Percentiles rank a stretch among this genome's conserved stretches.
Conservation (phyloP, 2,888 invertebrate genomes). For the Polylopha cassiicola region DNA sequence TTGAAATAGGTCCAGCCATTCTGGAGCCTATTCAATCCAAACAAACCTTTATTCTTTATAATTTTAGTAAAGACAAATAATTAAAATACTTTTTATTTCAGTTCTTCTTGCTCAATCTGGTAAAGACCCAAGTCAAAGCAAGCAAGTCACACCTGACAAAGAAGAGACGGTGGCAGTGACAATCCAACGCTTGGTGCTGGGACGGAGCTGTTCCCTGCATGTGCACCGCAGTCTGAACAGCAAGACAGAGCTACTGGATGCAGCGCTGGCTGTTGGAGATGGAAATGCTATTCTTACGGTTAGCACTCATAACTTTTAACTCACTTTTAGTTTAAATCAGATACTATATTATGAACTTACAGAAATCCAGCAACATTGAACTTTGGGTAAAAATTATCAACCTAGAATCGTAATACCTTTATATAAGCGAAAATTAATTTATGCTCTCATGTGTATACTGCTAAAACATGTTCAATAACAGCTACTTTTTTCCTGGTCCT, state of each 20-base stretch:
- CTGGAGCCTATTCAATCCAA: not conserved
- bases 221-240: conserved; percentile 78
- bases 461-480: no score
- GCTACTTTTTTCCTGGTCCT: no score
- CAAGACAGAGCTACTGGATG: conserved; percentile 84
- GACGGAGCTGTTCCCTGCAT: conserved; percentile 69
- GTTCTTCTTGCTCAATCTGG: conserved; percentile 77
- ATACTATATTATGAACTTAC: no score
- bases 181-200: conserved; percentile 64
- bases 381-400: no score
- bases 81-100: conserved; percentile 30
- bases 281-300: conserved; percentile 86
- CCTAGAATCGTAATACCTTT: no score
- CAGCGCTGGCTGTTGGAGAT: conserved; percentile 82
- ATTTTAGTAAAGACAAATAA: not conserved
- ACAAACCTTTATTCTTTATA: not conserved
- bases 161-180: conserved; percentile 56
- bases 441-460: no score
- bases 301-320: conserved; percentile 40
- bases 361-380: no score
- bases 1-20: no score
- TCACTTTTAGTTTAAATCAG: no score
- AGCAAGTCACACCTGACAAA: conserved; percentile 34
- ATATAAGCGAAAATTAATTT: no score
- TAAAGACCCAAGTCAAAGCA: conserved; percentile 60